phyloP scores from a whole-genome alignment of 2,113 vertebrate genomes.

The Candoia aspera region DNA sequence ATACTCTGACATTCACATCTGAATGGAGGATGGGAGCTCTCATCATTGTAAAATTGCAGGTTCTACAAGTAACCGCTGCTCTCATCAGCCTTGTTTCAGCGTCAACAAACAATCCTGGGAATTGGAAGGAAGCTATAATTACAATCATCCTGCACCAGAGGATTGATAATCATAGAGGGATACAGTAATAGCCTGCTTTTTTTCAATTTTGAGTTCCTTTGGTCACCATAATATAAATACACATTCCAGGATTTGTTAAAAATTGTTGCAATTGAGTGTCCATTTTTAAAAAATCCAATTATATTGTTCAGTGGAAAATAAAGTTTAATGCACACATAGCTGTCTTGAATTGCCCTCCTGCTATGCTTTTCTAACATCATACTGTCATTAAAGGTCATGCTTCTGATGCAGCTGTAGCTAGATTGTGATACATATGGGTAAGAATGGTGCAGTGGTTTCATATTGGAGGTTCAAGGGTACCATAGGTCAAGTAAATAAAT shows the following conservation, averaged over 20 bases:
- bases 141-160: slow-evolving; percentile 64
- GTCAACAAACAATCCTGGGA: slow-evolving; percentile 62
- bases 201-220: slow-evolving; percentile 56
- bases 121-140: slow-evolving; percentile 54
- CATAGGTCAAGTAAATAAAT: neutral
- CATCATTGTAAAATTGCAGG: neutral
- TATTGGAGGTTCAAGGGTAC: neutral
- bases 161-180: slow-evolving; percentile 38
- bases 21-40: neutral
- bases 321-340: neutral
- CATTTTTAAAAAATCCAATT: neutral
- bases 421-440: neutral
- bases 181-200: slow-evolving; percentile 32
- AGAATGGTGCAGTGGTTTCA: slow-evolving; percentile 3
- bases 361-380: neutral
- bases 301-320: slow-evolving; percentile 15
- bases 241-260: slow-evolving; percentile 54
- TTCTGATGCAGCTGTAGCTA: neutral
- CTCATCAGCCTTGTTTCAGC: slow-evolving; percentile 47
- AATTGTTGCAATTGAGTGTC: slow-evolving; percentile 49
- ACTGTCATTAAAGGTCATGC: slow-evolving; percentile 14
- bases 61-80: neutral
- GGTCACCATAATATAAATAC: slow-evolving; percentile 55
- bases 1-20: slow-evolving; percentile 5
- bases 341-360: neutral